A percentile compares a stretch with the other conserved stretches of the same genome.
Evolutionary conservation across 37 sponge, comb jelly and placozoan species (phyloP).

Genomic region (Theonella swinhoei): DNA sequence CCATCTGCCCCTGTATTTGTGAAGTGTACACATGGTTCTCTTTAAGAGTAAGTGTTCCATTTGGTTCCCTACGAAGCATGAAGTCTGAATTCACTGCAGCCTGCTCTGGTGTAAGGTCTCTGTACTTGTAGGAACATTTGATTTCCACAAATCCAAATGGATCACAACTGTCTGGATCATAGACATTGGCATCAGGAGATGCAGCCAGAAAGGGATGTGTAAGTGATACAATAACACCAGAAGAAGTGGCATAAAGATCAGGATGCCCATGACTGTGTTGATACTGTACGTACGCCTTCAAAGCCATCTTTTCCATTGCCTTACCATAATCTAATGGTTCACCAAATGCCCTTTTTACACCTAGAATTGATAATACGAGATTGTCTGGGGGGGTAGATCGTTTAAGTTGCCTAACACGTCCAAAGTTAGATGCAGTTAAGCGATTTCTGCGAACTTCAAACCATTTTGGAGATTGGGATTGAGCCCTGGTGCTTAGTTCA

Average conservation of each 20-base stretch:
- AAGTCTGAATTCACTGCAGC: conserved; percentile 11
- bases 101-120: neutral
- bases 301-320: neutral
- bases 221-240: neutral
- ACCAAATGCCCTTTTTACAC: conserved; percentile 2
- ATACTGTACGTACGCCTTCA: conserved; percentile 15
- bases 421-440: conserved; percentile 36
- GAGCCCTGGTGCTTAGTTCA: conserved; percentile 4
- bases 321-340: neutral
- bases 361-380: conserved; percentile 3
- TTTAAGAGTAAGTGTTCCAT: neutral
- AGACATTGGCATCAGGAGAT: neutral
- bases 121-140: conserved; percentile 34
- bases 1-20: conserved; percentile 63
- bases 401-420: neutral
- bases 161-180: neutral
- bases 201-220: neutral
- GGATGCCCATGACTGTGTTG: conserved; percentile 7
- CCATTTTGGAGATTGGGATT: conserved; percentile 15
- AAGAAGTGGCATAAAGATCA: neutral
- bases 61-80: neutral
- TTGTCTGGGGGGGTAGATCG: conserved; percentile 7
- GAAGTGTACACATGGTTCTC: conserved; percentile 22
- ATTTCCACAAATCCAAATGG: conserved; percentile 20
- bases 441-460: neutral